Conservation (phyloP, 2,113 vertebrate genomes). For the Daphoenositta chrysoptera region DNA sequence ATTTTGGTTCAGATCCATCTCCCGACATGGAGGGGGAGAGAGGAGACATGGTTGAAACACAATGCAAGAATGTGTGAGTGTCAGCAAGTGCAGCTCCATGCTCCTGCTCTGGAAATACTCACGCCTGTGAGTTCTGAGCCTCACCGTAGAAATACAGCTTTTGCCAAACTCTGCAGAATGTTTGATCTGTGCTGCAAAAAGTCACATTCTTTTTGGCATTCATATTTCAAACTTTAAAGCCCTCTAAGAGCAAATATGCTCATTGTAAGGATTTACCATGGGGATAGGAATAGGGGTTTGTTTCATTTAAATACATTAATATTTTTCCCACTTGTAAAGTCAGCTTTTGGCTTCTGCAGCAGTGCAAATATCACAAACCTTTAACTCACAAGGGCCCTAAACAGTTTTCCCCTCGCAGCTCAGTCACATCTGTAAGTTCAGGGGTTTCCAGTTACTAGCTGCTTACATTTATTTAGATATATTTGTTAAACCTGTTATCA, state of each 20-base stretch:
- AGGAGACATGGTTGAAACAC: conserved; percentile 37
- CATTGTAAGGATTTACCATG: conserved; percentile 23
- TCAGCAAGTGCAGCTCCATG: conserved; percentile 43
- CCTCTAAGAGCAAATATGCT: conserved; percentile 39
- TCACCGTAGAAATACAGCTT: not conserved
- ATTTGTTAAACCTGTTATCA: not conserved
- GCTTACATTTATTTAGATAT: not conserved
- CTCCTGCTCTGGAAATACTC: conserved; percentile 61
- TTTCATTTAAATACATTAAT: conserved; percentile 59
- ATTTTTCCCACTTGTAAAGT: conserved; percentile 63
- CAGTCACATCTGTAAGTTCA: not conserved
- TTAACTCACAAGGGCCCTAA: conserved; percentile 44
- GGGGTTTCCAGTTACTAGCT: not conserved
- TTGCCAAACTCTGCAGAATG: conserved; percentile 51
- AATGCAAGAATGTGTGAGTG: conserved; percentile 56
- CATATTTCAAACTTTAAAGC: conserved; percentile 57
- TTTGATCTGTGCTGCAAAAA: conserved; percentile 50
- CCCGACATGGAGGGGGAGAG: not conserved
- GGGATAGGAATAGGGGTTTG: conserved; percentile 53
- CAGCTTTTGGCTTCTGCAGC: conserved; percentile 58
- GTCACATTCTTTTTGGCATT: conserved; percentile 60
- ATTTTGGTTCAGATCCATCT: conserved; percentile 47
- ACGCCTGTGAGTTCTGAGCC: not conserved
- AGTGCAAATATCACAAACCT: conserved; percentile 42
- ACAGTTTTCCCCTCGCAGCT: not conserved